Evolutionary conservation across 2,797 vertebrate genomes (phyloP), one percentile per base, ranked within the genome.

Genomic region (Trachurus trachurus): DNA sequence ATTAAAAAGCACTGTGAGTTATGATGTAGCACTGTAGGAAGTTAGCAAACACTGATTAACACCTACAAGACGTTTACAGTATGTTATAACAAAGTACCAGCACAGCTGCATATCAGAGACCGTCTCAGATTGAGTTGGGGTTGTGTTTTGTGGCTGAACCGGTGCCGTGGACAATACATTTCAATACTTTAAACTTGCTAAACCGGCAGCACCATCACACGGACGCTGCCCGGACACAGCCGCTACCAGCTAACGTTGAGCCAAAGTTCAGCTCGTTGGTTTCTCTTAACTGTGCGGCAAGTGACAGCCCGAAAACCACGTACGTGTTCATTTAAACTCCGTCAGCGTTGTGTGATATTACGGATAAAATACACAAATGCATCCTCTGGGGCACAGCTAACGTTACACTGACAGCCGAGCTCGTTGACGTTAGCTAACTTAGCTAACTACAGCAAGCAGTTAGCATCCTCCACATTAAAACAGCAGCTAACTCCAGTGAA

Each of bases 391-490:
- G 22, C 21, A 34, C 29, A 22, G 61, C 70, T 74, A n/a, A n/a
- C n/a, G n/a, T n/a, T n/a, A 26, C 45, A 49, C 29, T 53, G 60
- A 62, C 67, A 77, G 12, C 17, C 37, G 56, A 65, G 74, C 80
- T 81, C 86, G 71, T 54, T 45, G 66, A 31, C 63, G 59, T 21
- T 59, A 78, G 81, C 86, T 81, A 77, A 58, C 19, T 74, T 53
- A 40, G 88, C 87, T 89, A 87, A 75, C 81, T 80, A 53, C 54
- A 75, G 37, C 70, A 54, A 62, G 72, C 78, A 61, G 73, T 71
- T 91, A 91, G 89, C 88, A 74, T 3, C 76, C 70, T 60, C 74
- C 88, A 85, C 80, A 83, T 40, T 49, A 9, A 67, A 67, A 77
- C 56, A 77, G 31, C 62, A 47, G 29, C 31, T 8, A 85, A 80